These are phyloP conservation scores for Esox lucius DNA, from an alignment of 2,797 vertebrate species.

Conservation along the genomic window DNA sequence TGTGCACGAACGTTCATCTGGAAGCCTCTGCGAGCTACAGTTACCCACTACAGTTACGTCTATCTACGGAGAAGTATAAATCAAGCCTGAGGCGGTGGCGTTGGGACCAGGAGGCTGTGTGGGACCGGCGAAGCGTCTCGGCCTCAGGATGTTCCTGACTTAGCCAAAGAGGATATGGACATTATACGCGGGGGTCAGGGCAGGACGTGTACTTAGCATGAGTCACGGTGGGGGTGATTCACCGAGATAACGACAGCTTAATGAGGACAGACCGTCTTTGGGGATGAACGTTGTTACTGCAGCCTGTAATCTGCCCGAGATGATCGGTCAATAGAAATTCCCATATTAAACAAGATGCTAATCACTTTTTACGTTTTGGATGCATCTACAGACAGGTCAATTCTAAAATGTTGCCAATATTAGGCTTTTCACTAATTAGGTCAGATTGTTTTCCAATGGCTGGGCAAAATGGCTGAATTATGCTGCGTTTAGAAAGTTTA, in stretches of 20 bases:
- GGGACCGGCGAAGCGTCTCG: too few species aligned
- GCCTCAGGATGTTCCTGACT: conserved; percentile 4
- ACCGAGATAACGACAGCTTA: not conserved
- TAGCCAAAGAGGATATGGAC: conserved; percentile 26
- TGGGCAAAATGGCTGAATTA: too few species aligned
- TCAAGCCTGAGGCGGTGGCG: not conserved
- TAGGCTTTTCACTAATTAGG: too few species aligned
- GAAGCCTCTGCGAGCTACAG: too few species aligned
- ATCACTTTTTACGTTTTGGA: not conserved
- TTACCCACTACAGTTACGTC: too few species aligned
- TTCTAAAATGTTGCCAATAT: too few species aligned
- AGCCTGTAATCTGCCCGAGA: not conserved
- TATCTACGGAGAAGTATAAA: too few species aligned
- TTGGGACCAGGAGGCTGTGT: not conserved
- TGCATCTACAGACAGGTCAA: not conserved
- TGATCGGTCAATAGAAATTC: not conserved
- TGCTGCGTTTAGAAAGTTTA: too few species aligned
- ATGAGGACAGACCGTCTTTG: not conserved
- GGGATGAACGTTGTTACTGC: not conserved
- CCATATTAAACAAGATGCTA: not conserved
- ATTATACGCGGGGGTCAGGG: not conserved
- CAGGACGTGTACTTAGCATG: not conserved
- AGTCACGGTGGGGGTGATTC: not conserved
- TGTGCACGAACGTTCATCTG: too few species aligned
- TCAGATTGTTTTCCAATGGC: too few species aligned